Evolutionary conservation across 1,140 invertebrate species (phyloP).

Genomic region (Phortica variegata): DNA sequence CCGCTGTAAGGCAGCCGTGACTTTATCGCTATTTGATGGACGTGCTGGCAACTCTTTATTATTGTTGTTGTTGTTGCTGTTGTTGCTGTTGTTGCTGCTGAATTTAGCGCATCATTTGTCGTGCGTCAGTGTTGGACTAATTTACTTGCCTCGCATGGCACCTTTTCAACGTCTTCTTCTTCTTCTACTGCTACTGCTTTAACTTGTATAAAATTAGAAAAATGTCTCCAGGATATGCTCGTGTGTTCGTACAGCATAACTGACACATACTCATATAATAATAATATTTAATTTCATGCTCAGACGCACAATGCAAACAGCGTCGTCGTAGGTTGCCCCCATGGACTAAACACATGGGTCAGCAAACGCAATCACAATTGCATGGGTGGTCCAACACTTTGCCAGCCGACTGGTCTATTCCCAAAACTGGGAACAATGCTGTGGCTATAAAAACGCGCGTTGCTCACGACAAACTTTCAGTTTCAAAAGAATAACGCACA

Average conservation of each 20-base stretch:
- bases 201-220: too few relatives aligned
- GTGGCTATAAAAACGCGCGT: conserved; percentile 46
- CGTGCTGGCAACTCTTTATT: not conserved
- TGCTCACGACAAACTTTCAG: conserved; percentile 45
- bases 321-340: too few relatives aligned
- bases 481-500: conserved; percentile 40
- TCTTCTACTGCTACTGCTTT: too few relatives aligned
- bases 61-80: conserved; percentile 11
- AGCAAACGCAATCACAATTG: not conserved
- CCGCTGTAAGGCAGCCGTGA: conserved; percentile 10
- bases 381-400: conserved; percentile 16
- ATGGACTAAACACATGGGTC: too few relatives aligned
- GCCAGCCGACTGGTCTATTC: too few relatives aligned
- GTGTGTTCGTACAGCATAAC: too few relatives aligned
- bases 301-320: conserved; percentile 40
- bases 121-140: conserved; percentile 19
- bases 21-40: conserved; percentile 5
- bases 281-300: conserved; percentile 56
- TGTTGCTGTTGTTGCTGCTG: conserved; percentile 15
- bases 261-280: too few relatives aligned
- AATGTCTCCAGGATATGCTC: too few relatives aligned
- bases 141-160: too few relatives aligned
- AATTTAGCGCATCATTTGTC: conserved; percentile 29
- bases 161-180: too few relatives aligned
- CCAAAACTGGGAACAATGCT: conserved; percentile 32